A percentile compares a stretch with the other conserved stretches of the same genome.
These are phyloP conservation scores for Pitangus sulphuratus DNA, from an alignment of 2,797 vertebrate species.

Conservation along the genomic window DNA sequence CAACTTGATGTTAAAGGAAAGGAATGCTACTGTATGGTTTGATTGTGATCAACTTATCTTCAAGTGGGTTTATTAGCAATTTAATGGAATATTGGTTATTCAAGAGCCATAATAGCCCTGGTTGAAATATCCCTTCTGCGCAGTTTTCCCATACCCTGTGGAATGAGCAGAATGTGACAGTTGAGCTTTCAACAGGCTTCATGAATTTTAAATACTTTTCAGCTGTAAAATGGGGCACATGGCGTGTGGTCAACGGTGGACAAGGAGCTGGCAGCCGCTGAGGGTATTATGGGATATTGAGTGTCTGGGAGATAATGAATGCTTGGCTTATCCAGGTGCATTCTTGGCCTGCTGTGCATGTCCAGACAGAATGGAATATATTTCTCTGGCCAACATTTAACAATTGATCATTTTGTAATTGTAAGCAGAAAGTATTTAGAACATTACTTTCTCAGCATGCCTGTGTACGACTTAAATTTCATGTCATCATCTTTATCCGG, in stretches of 20 bases:
- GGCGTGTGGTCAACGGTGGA: slow-evolving; percentile 79
- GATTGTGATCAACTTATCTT: slow-evolving; percentile 86
- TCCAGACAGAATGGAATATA: slow-evolving; percentile 74
- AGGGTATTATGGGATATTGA: slow-evolving; percentile 82
- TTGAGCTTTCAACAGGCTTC: slow-evolving; percentile 84
- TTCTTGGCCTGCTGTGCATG: slow-evolving; percentile 80
- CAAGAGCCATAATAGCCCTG: slow-evolving; percentile 81
- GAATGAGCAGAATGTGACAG: slow-evolving; percentile 91
- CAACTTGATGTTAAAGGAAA: slow-evolving; percentile 73
- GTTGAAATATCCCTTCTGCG: slow-evolving; percentile 83
- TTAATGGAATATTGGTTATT: slow-evolving; percentile 90
- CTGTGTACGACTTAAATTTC: slow-evolving; percentile 61
- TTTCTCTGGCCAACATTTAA: slow-evolving; percentile 68
- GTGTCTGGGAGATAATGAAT: slow-evolving; percentile 88
- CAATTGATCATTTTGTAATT: slow-evolving; percentile 75
- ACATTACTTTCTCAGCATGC: slow-evolving; percentile 70
- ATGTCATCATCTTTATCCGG: slow-evolving; percentile 57
- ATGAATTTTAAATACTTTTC: slow-evolving; percentile 96
- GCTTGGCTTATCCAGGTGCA: slow-evolving; percentile 81
- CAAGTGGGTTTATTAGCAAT: slow-evolving; percentile 87
- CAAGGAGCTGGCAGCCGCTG: slow-evolving; percentile 79
- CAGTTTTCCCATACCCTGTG: slow-evolving; percentile 84
- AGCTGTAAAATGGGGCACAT: slow-evolving; percentile 86
- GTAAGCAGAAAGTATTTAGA: slow-evolving; percentile 69
- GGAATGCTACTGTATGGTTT: slow-evolving; percentile 84